These are phyloP conservation scores for Cotesia typhae DNA, from an alignment of 1,140 invertebrate species.

Conservation along the genomic window DNA sequence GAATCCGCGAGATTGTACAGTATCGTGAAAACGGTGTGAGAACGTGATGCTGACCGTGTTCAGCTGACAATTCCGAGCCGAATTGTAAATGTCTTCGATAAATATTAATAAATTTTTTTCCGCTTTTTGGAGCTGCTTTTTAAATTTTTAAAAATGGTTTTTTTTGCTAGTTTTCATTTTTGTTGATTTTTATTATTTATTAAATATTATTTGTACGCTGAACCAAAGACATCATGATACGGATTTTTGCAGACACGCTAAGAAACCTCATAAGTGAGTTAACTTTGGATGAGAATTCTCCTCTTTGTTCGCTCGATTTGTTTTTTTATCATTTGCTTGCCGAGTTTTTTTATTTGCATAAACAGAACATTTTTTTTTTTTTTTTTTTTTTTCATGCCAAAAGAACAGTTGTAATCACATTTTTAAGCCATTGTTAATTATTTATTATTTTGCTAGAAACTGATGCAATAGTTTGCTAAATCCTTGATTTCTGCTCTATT, in stretches of 20 bases:
- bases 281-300: background rate
- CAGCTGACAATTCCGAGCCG: constrained; percentile 47
- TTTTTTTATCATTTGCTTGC: no score
- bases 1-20: constrained; percentile 23
- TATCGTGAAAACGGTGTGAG: constrained; percentile 28
- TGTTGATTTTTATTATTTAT: constrained; percentile 15
- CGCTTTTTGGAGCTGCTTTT: background rate
- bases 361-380: no score
- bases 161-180: background rate
- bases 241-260: constrained; percentile 59
- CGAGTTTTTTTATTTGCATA: no score
- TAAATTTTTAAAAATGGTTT: constrained; percentile 19
- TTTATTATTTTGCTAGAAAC: no score
- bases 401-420: no score
- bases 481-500: no score
- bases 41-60: constrained; percentile 48
- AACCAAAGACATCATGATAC: constrained; percentile 48
- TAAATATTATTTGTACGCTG: background rate
- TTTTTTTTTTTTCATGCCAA: no score
- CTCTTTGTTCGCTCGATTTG: no score
- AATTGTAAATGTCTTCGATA: background rate
- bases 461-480: no score
- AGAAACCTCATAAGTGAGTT: constrained; percentile 62
- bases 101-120: constrained; percentile 8
- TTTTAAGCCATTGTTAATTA: no score